Conservation (phyloP, 2,113 vertebrate genomes). For the Trematocara macrostoma region DNA sequence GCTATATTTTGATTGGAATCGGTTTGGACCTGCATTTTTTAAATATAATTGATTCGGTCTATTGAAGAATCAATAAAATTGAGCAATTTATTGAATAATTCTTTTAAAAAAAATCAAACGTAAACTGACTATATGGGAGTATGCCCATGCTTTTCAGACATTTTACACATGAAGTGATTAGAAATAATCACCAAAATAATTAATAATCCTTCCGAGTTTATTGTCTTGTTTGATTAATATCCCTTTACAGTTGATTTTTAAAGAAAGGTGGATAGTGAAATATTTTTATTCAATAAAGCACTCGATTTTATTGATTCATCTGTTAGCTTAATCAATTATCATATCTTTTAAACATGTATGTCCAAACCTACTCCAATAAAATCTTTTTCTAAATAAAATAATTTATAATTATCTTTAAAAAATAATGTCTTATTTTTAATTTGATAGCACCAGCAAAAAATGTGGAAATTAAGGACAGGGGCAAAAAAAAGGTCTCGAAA, state of each 20-base stretch:
- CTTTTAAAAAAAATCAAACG: background rate
- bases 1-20: background rate
- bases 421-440: rapidly evolving
- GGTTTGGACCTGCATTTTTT: background rate
- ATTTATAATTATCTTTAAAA: background rate
- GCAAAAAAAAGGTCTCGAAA: rapidly evolving
- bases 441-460: background rate
- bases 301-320: background rate
- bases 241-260: background rate
- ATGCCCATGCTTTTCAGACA: background rate
- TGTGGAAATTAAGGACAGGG: rapidly evolving
- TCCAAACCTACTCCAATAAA: background rate
- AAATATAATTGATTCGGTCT: background rate
- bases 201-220: background rate
- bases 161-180: background rate
- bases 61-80: background rate
- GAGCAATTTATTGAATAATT: background rate
- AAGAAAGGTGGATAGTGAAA: rapidly evolving
- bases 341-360: background rate
- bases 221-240: background rate
- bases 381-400: rapidly evolving
- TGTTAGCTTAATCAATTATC: background rate
- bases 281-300: background rate
- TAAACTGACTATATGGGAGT: background rate
- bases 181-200: background rate